Percentiles rank a stretch among this genome's conserved stretches.
phyloP scores from a whole-genome alignment of 2,888 invertebrate species.

The Plagodis dolabraria region DNA sequence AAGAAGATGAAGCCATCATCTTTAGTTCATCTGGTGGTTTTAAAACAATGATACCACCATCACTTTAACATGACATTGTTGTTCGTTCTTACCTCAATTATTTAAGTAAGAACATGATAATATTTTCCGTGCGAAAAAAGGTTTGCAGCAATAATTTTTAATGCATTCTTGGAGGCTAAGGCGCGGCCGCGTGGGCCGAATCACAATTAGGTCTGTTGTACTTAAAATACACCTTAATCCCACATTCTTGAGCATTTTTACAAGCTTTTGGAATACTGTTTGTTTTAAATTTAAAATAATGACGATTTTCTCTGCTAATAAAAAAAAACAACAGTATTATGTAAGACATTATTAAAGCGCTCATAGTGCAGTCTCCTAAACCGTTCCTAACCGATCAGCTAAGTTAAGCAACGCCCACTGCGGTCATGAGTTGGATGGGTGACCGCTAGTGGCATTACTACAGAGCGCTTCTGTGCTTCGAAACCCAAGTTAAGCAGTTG shows the following conservation, averaged over 20 bases:
- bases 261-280: constrained; percentile 17
- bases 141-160: constrained; percentile 65
- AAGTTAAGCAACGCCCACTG: too few species aligned
- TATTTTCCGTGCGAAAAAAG: constrained; percentile 69
- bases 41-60: constrained; percentile 52
- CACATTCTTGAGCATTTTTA: constrained; percentile 43
- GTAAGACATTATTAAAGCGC: too few species aligned
- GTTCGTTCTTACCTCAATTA: constrained; percentile 52
- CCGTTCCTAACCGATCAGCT: too few species aligned
- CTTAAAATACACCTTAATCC: constrained; percentile 53
- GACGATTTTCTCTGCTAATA: neutral
- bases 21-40: neutral
- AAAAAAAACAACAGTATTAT: neutral
- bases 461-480: too few species aligned
- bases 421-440: too few species aligned
- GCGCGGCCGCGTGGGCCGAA: constrained; percentile 64
- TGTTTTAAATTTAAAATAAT: constrained; percentile 6
- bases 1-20: too few species aligned
- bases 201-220: constrained; percentile 63
- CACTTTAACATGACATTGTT: constrained; percentile 37
- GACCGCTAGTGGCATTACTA: too few species aligned
- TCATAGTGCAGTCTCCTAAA: too few species aligned
- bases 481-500: too few species aligned
- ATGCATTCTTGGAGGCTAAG: constrained; percentile 68
- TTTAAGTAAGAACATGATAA: constrained; percentile 59